Base-by-base conservation (phyloP, 2,888 invertebrate species). In the Dryadula phaetusa region DNA sequence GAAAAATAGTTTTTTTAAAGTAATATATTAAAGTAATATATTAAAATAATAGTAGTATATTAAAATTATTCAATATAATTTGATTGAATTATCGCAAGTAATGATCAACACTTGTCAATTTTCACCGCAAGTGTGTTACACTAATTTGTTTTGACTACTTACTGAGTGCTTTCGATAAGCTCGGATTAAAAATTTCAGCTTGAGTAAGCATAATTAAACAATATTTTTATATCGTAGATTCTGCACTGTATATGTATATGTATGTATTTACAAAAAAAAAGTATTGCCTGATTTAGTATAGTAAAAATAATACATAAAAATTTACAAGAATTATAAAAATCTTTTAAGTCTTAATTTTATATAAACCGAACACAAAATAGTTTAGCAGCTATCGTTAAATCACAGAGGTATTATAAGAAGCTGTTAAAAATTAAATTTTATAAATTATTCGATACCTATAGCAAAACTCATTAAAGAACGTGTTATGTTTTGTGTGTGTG, bases 61-160 rank as follows among this genome's bases (percentile, higher is more conserved):
- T n/a, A n/a, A n/a, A n/a, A n/a, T n/a, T n/a, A n/a, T 25, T 44
- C 6, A 25, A 25, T 34, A 18, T 18, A 20, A 18, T 32, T 42
- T 42, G 52, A 63, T 63, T 18, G 49, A 63, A 40, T 42, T 53
- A 53, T 63, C 63, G 20, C 10, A 14, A 42, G 8, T 14, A 37
- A 61, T 14, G 32, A 61, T 61, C 47, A 25, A 16, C 34, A 47
- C 47, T 62, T 47, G 56, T 56, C 56, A 56, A 40, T 40, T 40
- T 40, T 56, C 37, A 56, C 56, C 40, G 22, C 37, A 56, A 56
- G 37, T 56, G 56, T 40, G 37, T 56, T 40, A 56, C n/a, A 37
- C 56, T 56, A 56, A 56, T 56, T 56, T 56, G 56, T 56, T 56
- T 37, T 56, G 56, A 56, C 56, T 40, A 40, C 56, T 40, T 56